These are phyloP conservation scores for Anastrepha obliqua DNA, from an alignment of 1,140 invertebrate genomes.

Conservation along the genomic window DNA sequence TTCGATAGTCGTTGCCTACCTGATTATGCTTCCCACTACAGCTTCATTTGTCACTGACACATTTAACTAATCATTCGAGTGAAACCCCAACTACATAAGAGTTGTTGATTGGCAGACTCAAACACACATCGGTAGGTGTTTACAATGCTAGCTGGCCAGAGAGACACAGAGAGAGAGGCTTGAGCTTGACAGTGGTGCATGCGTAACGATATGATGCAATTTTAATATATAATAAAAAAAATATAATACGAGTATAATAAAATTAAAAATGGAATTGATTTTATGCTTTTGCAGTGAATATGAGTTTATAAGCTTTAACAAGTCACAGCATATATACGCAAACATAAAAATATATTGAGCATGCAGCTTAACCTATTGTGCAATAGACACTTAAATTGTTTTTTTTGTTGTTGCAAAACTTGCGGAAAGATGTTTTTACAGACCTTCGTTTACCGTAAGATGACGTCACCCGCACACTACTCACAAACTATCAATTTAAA, in stretches of 20 bases:
- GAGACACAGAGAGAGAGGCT: not conserved
- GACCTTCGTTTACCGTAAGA: no score
- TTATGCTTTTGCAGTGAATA: not conserved
- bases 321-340: no score
- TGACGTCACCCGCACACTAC: no score
- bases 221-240: not conserved
- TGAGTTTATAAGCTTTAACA: no score
- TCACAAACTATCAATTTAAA: no score
- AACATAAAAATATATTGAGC: no score
- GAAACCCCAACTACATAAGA: not conserved
- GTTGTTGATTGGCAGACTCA: not conserved
- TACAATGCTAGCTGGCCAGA: not conserved
- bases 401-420: no score
- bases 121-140: not conserved
- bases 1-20: not conserved
- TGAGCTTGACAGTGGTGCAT: not conserved
- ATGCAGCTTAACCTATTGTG: no score
- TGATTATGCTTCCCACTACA: not conserved
- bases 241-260: no score
- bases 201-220: not conserved
- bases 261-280: not conserved
- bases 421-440: no score
- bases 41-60: constrained; percentile 31
- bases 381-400: no score
- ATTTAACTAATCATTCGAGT: constrained; percentile 30